Conservation (phyloP, 2,888 invertebrate species). For the Gymnocheta viridis region DNA sequence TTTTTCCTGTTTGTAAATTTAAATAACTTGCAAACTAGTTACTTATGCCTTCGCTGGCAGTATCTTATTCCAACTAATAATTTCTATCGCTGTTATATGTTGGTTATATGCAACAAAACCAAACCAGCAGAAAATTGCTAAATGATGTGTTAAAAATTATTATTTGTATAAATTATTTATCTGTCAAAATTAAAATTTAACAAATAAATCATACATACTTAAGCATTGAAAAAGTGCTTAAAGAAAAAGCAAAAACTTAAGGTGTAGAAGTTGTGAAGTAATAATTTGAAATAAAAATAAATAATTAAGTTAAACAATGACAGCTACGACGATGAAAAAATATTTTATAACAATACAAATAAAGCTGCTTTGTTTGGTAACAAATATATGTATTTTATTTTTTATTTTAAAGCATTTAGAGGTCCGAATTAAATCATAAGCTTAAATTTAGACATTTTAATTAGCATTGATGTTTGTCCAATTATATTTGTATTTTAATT, state of each 20-base stretch:
- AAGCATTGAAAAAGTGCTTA: background rate
- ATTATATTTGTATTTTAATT: background rate
- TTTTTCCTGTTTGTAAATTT: background rate
- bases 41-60: background rate
- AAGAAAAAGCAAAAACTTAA: background rate
- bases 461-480: background rate
- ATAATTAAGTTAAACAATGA: constrained; percentile 31
- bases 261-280: constrained; percentile 56
- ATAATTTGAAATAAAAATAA: constrained; percentile 40
- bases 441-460: constrained; percentile 16
- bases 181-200: constrained; percentile 57
- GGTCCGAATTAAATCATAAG: background rate
- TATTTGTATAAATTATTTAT: constrained; percentile 45
- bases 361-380: constrained; percentile 2
- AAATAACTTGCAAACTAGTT: constrained; percentile 20
- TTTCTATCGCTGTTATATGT: background rate
- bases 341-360: background rate
- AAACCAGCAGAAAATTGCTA: constrained; percentile 29
- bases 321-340: constrained; percentile 42
- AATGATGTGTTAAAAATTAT: constrained; percentile 48
- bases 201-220: constrained; percentile 38
- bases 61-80: constrained; percentile 4
- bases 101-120: too few species aligned
- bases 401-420: background rate
- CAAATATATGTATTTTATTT: background rate